Evolutionary conservation across 2,113 vertebrate genomes (phyloP).

Genomic region (Pavo muticus): DNA sequence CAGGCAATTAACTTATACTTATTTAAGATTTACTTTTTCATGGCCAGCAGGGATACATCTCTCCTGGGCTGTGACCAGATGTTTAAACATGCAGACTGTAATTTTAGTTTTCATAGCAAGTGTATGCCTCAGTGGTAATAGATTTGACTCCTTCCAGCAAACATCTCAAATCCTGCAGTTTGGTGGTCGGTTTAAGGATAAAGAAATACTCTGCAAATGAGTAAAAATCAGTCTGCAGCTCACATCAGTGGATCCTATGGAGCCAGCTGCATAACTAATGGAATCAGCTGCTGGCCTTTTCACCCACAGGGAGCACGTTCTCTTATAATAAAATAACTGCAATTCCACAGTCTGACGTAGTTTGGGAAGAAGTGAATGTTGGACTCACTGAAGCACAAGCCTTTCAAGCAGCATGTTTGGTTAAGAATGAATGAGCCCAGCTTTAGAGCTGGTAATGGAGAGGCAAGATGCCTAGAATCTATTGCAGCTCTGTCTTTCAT

Average conservation of each 20-base stretch:
- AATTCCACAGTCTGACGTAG: background rate
- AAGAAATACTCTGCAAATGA: constrained; percentile 12
- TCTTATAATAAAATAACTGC: constrained; percentile 31
- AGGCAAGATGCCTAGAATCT: constrained; percentile 26
- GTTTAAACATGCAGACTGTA: constrained; percentile 54
- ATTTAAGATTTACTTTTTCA: constrained; percentile 64
- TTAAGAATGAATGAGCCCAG: constrained; percentile 19
- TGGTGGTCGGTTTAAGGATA: constrained; percentile 43
- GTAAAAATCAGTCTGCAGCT: background rate
- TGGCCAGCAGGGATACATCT: constrained; percentile 1
- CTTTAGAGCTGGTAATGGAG: background rate
- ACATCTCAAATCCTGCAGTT: constrained; percentile 49
- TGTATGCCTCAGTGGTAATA: constrained; percentile 41
- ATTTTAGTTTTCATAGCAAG: constrained; percentile 58
- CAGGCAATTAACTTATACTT: constrained; percentile 62
- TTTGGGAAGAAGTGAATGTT: constrained; percentile 11
- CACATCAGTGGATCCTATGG: background rate
- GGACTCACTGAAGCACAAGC: constrained; percentile 7
- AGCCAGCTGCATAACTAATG: constrained; percentile 56
- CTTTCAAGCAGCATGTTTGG: constrained; percentile 15
- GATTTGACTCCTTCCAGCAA: constrained; percentile 38
- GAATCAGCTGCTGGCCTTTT: constrained; percentile 23
- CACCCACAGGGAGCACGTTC: background rate
- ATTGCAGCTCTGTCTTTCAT: constrained; percentile 22
- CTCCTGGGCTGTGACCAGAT: constrained; percentile 66